These are phyloP conservation scores for Lepus europaeus DNA, from an alignment of 2,113 vertebrate species.

Conservation along the genomic window DNA sequence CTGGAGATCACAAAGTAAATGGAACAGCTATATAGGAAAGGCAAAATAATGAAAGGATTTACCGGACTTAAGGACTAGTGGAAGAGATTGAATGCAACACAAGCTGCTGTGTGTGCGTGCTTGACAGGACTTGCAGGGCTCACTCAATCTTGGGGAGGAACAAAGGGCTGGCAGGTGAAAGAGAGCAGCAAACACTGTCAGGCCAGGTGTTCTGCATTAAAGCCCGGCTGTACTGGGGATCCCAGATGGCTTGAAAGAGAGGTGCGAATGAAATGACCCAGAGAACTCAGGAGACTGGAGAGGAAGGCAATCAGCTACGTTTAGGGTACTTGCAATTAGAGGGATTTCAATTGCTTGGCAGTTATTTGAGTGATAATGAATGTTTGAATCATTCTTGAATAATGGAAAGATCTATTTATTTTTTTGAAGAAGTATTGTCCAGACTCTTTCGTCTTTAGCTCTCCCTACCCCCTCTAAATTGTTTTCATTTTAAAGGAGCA, in stretches of 20 bases:
- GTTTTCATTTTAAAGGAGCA: conserved; percentile 60
- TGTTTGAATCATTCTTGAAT: conserved; percentile 62
- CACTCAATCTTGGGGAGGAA: conserved; percentile 60
- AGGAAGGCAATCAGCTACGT: conserved; percentile 53
- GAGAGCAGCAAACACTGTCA: conserved; percentile 53
- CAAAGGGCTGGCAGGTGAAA: conserved; percentile 79
- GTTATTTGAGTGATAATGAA: conserved; percentile 67
- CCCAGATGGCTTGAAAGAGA: conserved; percentile 74
- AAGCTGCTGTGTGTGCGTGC: conserved; percentile 34
- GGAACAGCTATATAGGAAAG: conserved; percentile 25
- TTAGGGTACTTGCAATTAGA: conserved; percentile 60
- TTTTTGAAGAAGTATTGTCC: conserved; percentile 67
- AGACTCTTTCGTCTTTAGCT: conserved; percentile 27
- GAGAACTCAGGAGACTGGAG: conserved; percentile 49
- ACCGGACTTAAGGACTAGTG: conserved; percentile 61
- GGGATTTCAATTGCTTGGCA: conserved; percentile 65
- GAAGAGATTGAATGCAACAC: background rate
- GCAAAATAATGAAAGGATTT: conserved; percentile 75
- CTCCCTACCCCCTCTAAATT: background rate
- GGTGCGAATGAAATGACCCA: conserved; percentile 75
- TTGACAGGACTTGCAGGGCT: conserved; percentile 17
- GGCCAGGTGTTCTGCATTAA: conserved; percentile 72
- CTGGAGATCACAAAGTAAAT: conserved; percentile 66
- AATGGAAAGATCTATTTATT: conserved; percentile 63
- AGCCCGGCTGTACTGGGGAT: background rate